phyloP scores from a whole-genome alignment of 2,888 invertebrate genomes.

The Drosophila tripunctata region DNA sequence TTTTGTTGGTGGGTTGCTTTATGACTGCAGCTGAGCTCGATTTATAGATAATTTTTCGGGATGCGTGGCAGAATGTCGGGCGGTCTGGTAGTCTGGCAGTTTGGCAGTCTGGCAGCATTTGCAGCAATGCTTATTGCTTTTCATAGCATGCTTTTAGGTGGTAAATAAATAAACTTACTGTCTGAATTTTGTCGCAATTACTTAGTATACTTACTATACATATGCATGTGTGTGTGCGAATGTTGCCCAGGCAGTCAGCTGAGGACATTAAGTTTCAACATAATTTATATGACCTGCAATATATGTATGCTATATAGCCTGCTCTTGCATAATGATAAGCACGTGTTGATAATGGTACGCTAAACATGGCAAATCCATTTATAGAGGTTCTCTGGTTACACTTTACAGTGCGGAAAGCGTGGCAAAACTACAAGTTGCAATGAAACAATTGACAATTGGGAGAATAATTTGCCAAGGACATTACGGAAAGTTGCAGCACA shows the following conservation, averaged over 20 bases:
- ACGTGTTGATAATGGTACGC: not conserved
- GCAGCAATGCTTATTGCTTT: conserved; percentile 45
- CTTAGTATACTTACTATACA: conserved; percentile 16
- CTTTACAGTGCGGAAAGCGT: too few relatives aligned
- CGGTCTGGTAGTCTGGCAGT: not conserved
- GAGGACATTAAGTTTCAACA: conserved; percentile 14
- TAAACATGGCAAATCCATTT: conserved; percentile 11
- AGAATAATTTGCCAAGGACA: too few relatives aligned
- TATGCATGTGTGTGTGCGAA: not conserved
- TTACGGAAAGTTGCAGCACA: too few relatives aligned
- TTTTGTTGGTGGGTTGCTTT: conserved; percentile 27
- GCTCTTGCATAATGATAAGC: conserved; percentile 8
- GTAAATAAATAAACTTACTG: conserved; percentile 58
- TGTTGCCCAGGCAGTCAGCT: not conserved
- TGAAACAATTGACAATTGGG: too few relatives aligned
- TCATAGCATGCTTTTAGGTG: conserved; percentile 50
- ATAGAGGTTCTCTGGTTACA: too few relatives aligned
- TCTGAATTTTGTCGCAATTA: conserved; percentile 56
- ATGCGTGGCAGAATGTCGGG: conserved; percentile 8
- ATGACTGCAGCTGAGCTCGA: conserved; percentile 52
- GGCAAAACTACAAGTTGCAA: too few relatives aligned
- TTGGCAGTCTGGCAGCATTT: conserved; percentile 18
- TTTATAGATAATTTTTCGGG: conserved; percentile 48
- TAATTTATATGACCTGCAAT: conserved; percentile 27
- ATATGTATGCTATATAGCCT: not conserved